A percentile compares a stretch with the other conserved stretches of the same genome.
These are phyloP conservation scores for Condylura cristata DNA, from an alignment of 2,113 vertebrate species.

Conservation along the genomic window DNA sequence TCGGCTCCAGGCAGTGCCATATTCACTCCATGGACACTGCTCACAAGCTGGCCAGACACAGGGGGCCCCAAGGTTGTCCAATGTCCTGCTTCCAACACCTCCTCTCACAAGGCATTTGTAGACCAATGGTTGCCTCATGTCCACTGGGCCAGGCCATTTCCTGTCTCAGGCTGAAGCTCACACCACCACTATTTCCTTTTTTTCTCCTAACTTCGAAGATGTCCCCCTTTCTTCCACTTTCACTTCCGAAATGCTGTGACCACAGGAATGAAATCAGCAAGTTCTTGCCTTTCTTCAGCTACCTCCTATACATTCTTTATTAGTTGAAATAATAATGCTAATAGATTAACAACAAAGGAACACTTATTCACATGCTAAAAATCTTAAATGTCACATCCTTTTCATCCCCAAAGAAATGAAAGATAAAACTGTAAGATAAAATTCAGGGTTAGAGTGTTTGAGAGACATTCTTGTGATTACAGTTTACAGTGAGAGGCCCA, in stretches of 20 bases:
- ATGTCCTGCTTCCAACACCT: accelerated
- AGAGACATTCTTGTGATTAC: neutral
- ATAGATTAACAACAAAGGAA: neutral
- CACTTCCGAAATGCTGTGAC: conserved; percentile 51
- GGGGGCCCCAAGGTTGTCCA: neutral
- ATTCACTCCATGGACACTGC: accelerated
- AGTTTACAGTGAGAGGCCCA: neutral
- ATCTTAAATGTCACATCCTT: neutral
- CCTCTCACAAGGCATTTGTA: neutral
- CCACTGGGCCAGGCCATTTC: neutral
- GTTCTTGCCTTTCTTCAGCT: neutral
- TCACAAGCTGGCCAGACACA: accelerated
- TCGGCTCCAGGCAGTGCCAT: neutral
- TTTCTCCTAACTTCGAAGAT: conserved; percentile 8
- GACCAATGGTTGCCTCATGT: neutral
- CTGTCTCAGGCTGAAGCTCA: conserved; percentile 10
- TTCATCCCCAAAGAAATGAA: neutral
- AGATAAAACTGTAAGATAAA: neutral
- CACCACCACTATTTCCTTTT: conserved; percentile 14
- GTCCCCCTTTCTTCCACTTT: conserved; percentile 49
- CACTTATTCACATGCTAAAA: neutral
- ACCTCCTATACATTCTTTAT: neutral
- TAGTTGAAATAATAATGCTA: neutral
- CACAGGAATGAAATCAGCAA: conserved; percentile 21
- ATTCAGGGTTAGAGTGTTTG: neutral